phyloP scores from a whole-genome alignment of 2,888 invertebrate species.

The Tetranychus truncatus region DNA sequence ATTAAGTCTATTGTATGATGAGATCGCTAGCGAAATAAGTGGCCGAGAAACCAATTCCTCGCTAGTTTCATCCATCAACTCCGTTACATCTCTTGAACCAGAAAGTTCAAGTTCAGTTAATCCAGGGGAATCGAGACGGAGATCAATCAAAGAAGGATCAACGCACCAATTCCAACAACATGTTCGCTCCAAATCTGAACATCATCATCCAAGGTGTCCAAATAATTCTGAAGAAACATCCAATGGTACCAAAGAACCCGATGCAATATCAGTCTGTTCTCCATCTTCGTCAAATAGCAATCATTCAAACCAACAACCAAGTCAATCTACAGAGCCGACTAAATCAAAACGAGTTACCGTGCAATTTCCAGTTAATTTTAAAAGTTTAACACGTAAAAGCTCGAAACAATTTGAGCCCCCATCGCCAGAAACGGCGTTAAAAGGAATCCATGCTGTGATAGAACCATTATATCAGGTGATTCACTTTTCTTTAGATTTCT shows the following conservation, averaged over 20 bases:
- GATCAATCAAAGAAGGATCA: too few relatives aligned
- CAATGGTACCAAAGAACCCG: too few relatives aligned
- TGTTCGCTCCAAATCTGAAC: too few relatives aligned
- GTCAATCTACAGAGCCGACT: too few relatives aligned
- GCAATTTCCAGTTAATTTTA: constrained; percentile 55
- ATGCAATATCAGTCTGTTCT: too few relatives aligned
- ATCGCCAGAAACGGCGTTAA: constrained; percentile 67
- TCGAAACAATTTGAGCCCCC: constrained; percentile 77
- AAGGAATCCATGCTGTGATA: constrained; percentile 50
- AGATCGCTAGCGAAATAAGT: not conserved
- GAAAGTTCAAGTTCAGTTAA: constrained; percentile 12
- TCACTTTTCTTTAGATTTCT: not conserved
- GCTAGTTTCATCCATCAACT: not conserved
- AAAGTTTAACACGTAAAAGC: constrained; percentile 45
- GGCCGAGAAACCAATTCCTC: not conserved
- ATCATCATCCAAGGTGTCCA: too few relatives aligned
- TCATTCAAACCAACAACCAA: too few relatives aligned
- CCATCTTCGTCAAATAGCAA: too few relatives aligned
- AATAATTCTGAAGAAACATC: too few relatives aligned
- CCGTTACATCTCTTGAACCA: not conserved
- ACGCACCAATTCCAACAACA: too few relatives aligned
- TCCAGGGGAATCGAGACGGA: not conserved
- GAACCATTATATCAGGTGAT: too few relatives aligned
- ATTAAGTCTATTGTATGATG: constrained; percentile 7
- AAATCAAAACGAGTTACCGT: constrained; percentile 24